Evolutionary conservation across 2,113 vertebrate species (phyloP).

Genomic region (Rhea americana): DNA sequence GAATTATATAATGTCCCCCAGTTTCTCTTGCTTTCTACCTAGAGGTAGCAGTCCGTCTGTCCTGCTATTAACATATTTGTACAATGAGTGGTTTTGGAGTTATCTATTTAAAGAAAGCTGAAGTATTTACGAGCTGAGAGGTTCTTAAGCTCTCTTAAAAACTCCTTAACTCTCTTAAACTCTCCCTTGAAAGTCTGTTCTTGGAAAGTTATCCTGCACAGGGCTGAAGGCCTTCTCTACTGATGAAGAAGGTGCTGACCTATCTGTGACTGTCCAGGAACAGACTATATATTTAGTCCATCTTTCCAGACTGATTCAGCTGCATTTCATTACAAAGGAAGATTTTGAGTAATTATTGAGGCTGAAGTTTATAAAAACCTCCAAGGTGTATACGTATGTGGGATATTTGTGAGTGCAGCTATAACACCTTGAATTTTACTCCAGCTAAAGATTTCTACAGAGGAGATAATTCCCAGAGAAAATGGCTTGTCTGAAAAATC

Average conservation of each 20-base stretch:
- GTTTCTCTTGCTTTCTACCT: not conserved
- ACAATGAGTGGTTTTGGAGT: not conserved
- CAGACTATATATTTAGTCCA: not conserved
- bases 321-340: not conserved
- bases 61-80: not conserved
- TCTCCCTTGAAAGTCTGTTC: not conserved
- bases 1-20: not conserved
- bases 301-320: not conserved
- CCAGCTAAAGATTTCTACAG: not conserved
- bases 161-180: too few relatives aligned
- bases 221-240: not conserved
- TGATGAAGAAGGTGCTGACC: not conserved
- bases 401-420: not conserved
- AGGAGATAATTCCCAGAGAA: not conserved
- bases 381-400: not conserved
- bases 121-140: slow-evolving; percentile 22
- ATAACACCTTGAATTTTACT: not conserved
- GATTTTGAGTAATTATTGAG: not conserved
- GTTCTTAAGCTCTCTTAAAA: not conserved
- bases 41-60: not conserved
- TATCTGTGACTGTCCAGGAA: not conserved
- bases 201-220: not conserved
- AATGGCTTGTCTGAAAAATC: not conserved
- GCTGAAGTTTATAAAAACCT: not conserved
- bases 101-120: not conserved